Evolutionary conservation across 2,113 vertebrate species (phyloP).

Genomic region (Bagarius yarrelli): DNA sequence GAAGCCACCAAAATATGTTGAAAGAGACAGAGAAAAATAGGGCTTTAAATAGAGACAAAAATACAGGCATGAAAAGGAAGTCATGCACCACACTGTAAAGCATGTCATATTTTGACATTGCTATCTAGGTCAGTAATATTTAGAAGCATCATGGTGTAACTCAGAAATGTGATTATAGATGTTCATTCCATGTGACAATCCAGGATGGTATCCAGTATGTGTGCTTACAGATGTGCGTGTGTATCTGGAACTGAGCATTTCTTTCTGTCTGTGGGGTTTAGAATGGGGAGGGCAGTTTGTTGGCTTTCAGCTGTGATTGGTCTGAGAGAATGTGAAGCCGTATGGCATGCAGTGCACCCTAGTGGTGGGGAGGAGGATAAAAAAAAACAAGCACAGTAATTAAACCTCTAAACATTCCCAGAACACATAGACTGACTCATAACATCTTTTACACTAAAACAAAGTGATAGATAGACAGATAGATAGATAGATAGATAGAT

Average conservation of each 20-base stretch:
- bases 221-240: slow-evolving; percentile 5
- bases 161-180: slow-evolving; percentile 66
- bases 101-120: slow-evolving; percentile 56
- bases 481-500: too few species aligned
- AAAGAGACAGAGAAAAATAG: neutral
- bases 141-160: slow-evolving; percentile 59
- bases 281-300: slow-evolving; percentile 43
- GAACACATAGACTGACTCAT: neutral
- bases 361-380: slow-evolving; percentile 60
- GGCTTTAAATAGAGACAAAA: slow-evolving; percentile 38
- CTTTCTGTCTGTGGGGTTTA: slow-evolving; percentile 51
- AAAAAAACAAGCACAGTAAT: slow-evolving; percentile 21
- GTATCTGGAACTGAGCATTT: slow-evolving; percentile 39
- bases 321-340: slow-evolving; percentile 39
- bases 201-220: slow-evolving; percentile 54
- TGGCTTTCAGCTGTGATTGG: slow-evolving; percentile 58
- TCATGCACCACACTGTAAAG: slow-evolving; percentile 45
- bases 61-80: slow-evolving; percentile 53
- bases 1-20: slow-evolving; percentile 37
- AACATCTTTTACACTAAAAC: neutral
- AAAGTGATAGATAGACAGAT: too few species aligned
- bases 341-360: slow-evolving; percentile 69
- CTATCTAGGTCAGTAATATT: slow-evolving; percentile 66
- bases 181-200: slow-evolving; percentile 58
- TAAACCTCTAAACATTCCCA: neutral